These are phyloP conservation scores for Steinernema hermaphroditum DNA, from an alignment of 2,888 invertebrate species.

Conservation along the genomic window DNA sequence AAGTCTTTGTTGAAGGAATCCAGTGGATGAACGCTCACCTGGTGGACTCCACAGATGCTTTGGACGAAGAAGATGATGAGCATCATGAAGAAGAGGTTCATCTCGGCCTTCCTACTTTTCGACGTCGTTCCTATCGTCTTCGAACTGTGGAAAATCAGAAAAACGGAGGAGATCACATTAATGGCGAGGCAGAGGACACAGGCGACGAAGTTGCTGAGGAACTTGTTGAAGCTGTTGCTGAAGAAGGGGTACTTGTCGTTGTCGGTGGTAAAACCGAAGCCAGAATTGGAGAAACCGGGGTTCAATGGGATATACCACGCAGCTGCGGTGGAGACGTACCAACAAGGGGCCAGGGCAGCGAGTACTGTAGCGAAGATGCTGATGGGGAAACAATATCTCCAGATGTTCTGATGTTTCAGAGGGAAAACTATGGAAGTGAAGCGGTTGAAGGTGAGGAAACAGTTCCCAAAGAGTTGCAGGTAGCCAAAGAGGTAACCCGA, in stretches of 20 bases:
- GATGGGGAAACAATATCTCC: neutral
- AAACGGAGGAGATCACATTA: neutral
- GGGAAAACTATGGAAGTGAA: constrained; percentile 21
- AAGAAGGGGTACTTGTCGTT: neutral
- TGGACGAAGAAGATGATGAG: neutral
- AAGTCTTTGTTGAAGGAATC: neutral
- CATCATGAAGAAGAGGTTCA: constrained; percentile 2
- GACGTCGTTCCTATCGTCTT: neutral
- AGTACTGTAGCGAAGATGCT: neutral
- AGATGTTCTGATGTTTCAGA: neutral
- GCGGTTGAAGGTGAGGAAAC: constrained; percentile 18
- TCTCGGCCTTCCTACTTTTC: neutral
- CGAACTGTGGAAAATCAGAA: neutral
- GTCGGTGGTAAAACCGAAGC: neutral
- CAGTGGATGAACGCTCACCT: neutral
- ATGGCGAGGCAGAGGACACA: constrained; percentile 2
- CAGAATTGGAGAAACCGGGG: neutral
- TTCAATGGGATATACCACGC: neutral
- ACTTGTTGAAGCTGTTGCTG: constrained; percentile 20
- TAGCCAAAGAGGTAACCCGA: neutral
- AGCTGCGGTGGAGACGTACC: neutral
- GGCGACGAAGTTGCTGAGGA: neutral
- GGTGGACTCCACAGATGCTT: neutral
- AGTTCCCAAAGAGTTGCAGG: constrained; percentile 16
- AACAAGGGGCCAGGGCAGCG: neutral